Base-by-base conservation (phyloP, 2,888 invertebrate genomes). In the Pseudeuparius sepicola region DNA sequence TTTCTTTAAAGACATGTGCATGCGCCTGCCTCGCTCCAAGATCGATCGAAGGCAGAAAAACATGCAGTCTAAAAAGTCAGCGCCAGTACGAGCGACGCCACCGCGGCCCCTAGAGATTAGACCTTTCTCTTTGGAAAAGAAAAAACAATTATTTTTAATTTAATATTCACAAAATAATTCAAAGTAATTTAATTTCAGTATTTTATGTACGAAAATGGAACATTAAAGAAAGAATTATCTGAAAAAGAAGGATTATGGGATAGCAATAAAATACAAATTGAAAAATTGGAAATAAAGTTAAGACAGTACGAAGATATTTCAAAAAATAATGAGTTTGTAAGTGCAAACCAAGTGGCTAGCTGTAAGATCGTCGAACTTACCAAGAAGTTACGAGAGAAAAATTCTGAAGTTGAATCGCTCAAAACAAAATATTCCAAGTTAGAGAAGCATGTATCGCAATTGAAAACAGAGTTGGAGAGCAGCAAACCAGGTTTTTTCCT, bases 281-380 rank as follows among this genome's bases (percentile, higher is more conserved):
- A 33, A 5, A 31, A 49, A 31, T 24, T 46, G 17, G 68, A 71
- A 31, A 48, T 57, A 37, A 60, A 67, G 46, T 57, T 68, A 23
- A 64, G 64, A 43, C 59, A 67, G 40, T 53, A 64, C 2, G 60
- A 61, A 37, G 47, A 54, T 2, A n/a, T n/a, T n/a, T n/a, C n/a
- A n/a, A n/a, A n/a, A n/a, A 62, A 44, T 63, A 64, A 64, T 2
- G 65, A 67, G 41, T 66, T 66, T 4, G 61, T 65, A 2, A 64
- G 67, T 48, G 65, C 71, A 1, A 66, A 67, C 4, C 71, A 73
- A 15, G 52, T 71, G 5, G 71, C 73, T 2, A 70, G 71, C 24
- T 64, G 69, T n/a, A 78, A 78, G 61, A 71, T 79, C 38, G 68
- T 77, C 1, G 77, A 78, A 35, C 59, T 79, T 4, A 76, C 73